Percentiles rank a stretch among this genome's conserved stretches.
Conservation (phyloP, 2,888 invertebrate genomes). For the Melipona beecheii region DNA sequence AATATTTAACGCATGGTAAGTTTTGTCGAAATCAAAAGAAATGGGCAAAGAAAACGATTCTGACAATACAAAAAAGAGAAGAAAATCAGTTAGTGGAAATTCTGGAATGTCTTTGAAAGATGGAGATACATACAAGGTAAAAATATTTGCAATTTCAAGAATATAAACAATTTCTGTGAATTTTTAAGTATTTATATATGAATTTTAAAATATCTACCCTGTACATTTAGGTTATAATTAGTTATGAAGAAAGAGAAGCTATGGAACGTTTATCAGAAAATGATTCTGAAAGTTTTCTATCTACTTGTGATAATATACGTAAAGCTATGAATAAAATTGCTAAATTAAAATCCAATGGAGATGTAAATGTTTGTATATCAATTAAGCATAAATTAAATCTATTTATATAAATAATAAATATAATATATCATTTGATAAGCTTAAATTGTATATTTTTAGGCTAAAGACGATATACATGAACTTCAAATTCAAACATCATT, state of each 20-base stretch:
- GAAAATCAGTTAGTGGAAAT: slow-evolving; percentile 72
- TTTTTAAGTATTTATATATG: neutral
- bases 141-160: slow-evolving; percentile 67
- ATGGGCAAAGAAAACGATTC: slow-evolving; percentile 80
- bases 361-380: slow-evolving; percentile 85
- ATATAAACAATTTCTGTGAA: neutral
- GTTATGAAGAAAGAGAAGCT: slow-evolving; percentile 91
- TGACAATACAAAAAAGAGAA: slow-evolving; percentile 77
- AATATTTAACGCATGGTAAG: slow-evolving; percentile 3
- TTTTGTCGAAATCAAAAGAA: slow-evolving; percentile 26
- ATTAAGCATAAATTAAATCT: slow-evolving; percentile 7
- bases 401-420: slow-evolving; percentile 1
- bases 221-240: slow-evolving; percentile 87
- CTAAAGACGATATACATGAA: slow-evolving; percentile 87
- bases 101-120: slow-evolving; percentile 71
- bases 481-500: slow-evolving; percentile 90
- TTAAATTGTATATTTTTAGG: slow-evolving; percentile 82
- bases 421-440: slow-evolving; percentile 32
- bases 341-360: slow-evolving; percentile 87
- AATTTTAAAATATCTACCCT: slow-evolving; percentile 4
- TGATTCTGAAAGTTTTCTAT: slow-evolving; percentile 89
- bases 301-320: slow-evolving; percentile 89
- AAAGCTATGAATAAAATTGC: slow-evolving; percentile 89
- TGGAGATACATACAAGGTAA: slow-evolving; percentile 82
- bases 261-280: slow-evolving; percentile 87